Percentiles rank a stretch among this genome's conserved stretches.
Evolutionary conservation across 2,113 vertebrate genomes (phyloP).

Genomic region (Pteruthius melanotis): DNA sequence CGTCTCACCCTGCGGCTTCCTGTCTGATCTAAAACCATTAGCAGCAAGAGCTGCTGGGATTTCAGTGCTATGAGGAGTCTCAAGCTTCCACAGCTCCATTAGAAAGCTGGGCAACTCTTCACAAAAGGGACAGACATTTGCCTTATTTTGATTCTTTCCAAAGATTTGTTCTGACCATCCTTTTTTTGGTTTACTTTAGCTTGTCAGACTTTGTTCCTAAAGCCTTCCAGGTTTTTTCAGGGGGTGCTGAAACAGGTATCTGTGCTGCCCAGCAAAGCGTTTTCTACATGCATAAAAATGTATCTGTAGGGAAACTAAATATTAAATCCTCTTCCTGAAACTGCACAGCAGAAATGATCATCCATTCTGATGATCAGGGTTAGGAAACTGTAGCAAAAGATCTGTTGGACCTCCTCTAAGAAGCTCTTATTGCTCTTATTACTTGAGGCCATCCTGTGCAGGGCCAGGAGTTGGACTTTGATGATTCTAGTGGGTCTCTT

Average conservation of each 20-base stretch:
- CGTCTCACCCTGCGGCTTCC: neutral
- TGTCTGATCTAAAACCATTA: conserved; percentile 24
- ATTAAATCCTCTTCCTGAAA: neutral
- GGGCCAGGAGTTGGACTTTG: neutral
- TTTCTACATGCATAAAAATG: neutral
- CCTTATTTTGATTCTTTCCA: neutral
- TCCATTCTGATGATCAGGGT: neutral
- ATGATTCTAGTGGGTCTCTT: neutral
- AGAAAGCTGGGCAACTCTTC: neutral
- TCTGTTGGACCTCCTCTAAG: neutral
- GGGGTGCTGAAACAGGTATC: neutral
- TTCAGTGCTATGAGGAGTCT: neutral
- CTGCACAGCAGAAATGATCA: neutral
- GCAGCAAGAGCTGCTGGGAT: neutral
- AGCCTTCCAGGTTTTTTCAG: neutral
- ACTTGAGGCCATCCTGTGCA: neutral
- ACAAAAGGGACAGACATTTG: neutral
- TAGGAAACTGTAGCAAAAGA: neutral
- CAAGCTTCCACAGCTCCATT: neutral
- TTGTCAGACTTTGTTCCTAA: neutral
- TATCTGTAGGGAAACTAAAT: neutral
- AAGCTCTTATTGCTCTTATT: neutral
- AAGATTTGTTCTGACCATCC: neutral
- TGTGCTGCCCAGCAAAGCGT: neutral
- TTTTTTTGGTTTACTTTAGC: neutral